Conservation (phyloP, 1,140 invertebrate genomes). For the Gyrodactylus bullatarudis region DNA sequence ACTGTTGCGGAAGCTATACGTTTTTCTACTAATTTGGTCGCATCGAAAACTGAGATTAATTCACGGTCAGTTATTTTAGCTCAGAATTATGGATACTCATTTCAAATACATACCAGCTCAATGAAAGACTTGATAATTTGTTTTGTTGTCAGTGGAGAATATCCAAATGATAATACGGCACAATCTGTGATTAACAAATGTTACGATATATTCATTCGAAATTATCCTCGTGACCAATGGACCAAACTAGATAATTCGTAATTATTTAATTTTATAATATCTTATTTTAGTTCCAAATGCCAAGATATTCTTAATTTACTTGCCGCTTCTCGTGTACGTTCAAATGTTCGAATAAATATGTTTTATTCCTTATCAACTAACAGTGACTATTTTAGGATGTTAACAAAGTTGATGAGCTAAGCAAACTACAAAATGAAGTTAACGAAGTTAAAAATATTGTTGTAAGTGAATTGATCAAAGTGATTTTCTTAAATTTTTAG, state of each 20-base stretch:
- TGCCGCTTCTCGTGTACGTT: background rate
- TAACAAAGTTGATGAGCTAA: background rate
- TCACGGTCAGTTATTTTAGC: background rate
- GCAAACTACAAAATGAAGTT: background rate
- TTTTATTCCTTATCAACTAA: too few relatives aligned
- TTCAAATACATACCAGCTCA: background rate
- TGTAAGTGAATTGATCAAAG: background rate
- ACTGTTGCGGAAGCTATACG: background rate
- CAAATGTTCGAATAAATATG: background rate
- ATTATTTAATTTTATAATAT: background rate
- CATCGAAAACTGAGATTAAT: background rate
- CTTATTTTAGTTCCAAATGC: background rate
- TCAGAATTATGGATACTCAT: background rate
- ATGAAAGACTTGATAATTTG: background rate
- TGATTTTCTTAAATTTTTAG: background rate
- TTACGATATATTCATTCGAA: background rate
- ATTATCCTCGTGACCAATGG: background rate
- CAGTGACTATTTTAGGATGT: background rate
- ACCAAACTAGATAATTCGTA: background rate
- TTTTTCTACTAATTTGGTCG: background rate
- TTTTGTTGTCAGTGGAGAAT: background rate
- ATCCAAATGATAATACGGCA: background rate
- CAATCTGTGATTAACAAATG: background rate
- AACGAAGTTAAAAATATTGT: background rate
- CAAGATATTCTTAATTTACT: background rate